phyloP scores from a whole-genome alignment of 1,140 invertebrate genomes.

The Araneus ventricosus region DNA sequence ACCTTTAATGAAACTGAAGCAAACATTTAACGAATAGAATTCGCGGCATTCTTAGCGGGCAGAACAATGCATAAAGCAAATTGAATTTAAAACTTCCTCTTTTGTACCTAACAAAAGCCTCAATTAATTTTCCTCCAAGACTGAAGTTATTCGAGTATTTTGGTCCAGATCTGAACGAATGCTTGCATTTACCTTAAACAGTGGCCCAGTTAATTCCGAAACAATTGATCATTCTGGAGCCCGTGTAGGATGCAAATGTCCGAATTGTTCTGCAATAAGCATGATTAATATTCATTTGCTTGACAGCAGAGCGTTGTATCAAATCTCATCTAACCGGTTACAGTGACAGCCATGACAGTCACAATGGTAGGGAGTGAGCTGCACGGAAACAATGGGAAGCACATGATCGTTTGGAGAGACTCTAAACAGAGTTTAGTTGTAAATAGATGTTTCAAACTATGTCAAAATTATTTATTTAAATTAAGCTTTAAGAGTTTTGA shows the following conservation, averaged over 20 bases:
- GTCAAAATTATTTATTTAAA: background rate
- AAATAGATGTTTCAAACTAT: background rate
- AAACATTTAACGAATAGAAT: background rate
- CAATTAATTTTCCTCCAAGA: background rate
- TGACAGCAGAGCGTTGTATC: background rate
- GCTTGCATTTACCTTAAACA: background rate
- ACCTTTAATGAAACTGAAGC: no score
- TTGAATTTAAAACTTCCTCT: background rate
- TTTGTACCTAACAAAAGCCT: background rate
- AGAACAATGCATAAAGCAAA: background rate
- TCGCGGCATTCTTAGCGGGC: background rate
- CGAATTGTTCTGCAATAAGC: conserved; percentile 23
- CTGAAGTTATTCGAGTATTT: background rate
- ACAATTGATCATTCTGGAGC: conserved; percentile 18
- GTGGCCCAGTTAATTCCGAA: background rate
- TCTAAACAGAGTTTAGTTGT: background rate
- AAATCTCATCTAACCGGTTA: background rate
- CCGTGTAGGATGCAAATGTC: background rate
- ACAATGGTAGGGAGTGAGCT: background rate
- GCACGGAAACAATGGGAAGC: background rate
- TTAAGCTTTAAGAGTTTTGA: background rate
- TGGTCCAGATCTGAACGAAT: background rate
- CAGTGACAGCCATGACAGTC: conserved; percentile 12
- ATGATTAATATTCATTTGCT: conserved; percentile 27
- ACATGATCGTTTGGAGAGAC: background rate